A percentile compares a stretch with the other conserved stretches of the same genome.
phyloP scores from a whole-genome alignment of 2,113 vertebrate genomes.

The Cromileptes altivelis region DNA sequence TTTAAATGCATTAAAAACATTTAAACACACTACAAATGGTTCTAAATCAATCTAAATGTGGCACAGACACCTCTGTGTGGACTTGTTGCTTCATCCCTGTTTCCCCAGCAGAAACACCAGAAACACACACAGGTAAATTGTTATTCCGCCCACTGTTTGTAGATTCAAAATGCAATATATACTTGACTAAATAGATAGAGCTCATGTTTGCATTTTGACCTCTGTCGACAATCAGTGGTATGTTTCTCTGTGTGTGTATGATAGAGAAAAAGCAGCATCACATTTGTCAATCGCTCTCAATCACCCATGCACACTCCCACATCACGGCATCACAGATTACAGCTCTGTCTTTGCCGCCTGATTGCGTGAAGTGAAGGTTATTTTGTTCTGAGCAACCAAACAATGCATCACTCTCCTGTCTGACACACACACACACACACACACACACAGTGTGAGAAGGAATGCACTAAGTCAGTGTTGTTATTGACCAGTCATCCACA shows the following conservation, averaged over 20 bases:
- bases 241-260: neutral
- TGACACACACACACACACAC: constrained; percentile 16
- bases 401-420: constrained; percentile 37
- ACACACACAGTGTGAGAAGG: neutral
- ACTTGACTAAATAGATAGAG: neutral
- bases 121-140: neutral
- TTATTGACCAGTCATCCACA: neutral
- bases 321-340: constrained; percentile 39
- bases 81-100: neutral
- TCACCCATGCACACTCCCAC: constrained; percentile 26
- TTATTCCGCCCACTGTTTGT: neutral
- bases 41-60: neutral
- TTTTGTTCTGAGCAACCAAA: constrained; percentile 52
- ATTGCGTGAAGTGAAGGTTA: constrained; percentile 56
- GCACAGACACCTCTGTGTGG: neutral
- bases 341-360: constrained; percentile 44
- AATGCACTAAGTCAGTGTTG: neutral
- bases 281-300: constrained; percentile 23
- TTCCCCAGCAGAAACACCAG: constrained; percentile 1
- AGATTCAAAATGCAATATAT: neutral
- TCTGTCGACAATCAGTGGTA: neutral
- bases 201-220: constrained; percentile 25
- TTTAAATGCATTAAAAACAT: neutral
- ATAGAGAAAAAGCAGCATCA: neutral
- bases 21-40: neutral